Conservation (phyloP, 2,113 vertebrate species). For the Abramis brama region DNA sequence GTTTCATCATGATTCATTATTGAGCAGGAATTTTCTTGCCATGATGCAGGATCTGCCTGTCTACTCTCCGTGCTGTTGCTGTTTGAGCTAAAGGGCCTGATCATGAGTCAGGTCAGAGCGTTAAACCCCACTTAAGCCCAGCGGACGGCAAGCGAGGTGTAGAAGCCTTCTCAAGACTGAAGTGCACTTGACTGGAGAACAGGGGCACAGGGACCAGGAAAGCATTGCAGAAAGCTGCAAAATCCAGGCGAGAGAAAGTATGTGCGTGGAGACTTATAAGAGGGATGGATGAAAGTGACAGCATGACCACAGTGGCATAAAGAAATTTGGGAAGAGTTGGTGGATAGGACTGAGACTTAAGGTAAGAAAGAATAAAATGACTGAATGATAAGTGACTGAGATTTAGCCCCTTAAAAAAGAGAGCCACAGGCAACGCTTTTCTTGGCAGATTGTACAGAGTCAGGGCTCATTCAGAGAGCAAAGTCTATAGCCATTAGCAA, state of each 20-base stretch:
- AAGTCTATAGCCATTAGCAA: slow-evolving; percentile 38
- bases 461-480: slow-evolving; percentile 6
- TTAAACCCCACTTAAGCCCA: slow-evolving; percentile 40
- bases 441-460: slow-evolving; percentile 8
- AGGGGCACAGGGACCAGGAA: neutral
- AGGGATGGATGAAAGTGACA: neutral
- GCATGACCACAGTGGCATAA: neutral
- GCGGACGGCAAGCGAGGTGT: slow-evolving; percentile 20
- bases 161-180: slow-evolving; percentile 47
- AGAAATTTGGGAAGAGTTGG: neutral
- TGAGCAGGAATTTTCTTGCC: slow-evolving; percentile 1
- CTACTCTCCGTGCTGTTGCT: neutral
- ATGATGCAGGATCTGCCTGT: neutral
- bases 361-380: slow-evolving; percentile 12
- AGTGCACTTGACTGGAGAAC: slow-evolving; percentile 53
- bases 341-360: neutral
- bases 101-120: slow-evolving; percentile 46
- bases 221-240: slow-evolving; percentile 36
- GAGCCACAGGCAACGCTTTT: neutral
- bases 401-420: neutral
- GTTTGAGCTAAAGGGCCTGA: slow-evolving; percentile 12
- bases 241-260: neutral
- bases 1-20: slow-evolving; percentile 9
- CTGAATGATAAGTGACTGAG: neutral
- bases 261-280: neutral